These are phyloP conservation scores for Tadarida brasiliensis DNA, from an alignment of 2,797 vertebrate species.

Conservation along the genomic window DNA sequence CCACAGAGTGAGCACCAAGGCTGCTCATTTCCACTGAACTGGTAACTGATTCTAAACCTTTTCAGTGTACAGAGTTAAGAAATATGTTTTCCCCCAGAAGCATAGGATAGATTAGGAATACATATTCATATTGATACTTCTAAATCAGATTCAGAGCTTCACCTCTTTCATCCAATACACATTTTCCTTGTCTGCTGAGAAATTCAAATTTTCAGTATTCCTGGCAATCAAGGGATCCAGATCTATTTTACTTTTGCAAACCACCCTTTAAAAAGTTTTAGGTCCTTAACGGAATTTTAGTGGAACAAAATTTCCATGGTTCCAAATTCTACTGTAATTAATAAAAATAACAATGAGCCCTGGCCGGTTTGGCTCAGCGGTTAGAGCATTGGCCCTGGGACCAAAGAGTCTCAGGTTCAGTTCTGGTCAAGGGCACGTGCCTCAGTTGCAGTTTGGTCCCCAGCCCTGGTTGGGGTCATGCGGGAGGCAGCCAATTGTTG, in stretches of 20 bases:
- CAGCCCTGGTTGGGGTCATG: too few species aligned
- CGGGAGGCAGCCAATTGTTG: too few species aligned
- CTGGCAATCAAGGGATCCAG: background rate
- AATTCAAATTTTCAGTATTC: background rate
- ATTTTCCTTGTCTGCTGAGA: background rate
- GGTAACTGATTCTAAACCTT: background rate
- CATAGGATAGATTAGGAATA: background rate
- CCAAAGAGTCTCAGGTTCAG: too few species aligned
- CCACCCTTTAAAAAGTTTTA: background rate
- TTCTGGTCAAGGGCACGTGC: too few species aligned
- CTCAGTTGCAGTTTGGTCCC: too few species aligned
- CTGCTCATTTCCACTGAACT: background rate
- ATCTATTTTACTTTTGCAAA: conserved; percentile 23
- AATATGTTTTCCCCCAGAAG: background rate
- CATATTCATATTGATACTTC: background rate
- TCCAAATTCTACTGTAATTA: background rate
- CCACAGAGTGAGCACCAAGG: too few species aligned
- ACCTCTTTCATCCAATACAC: background rate
- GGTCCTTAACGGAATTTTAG: background rate
- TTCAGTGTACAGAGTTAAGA: background rate
- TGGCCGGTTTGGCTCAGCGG: too few species aligned
- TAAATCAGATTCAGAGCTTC: conserved; percentile 36
- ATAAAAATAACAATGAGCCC: background rate
- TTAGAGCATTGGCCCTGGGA: too few species aligned
- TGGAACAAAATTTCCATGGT: background rate